phyloP scores from a whole-genome alignment of 1,140 invertebrate species.

The Mya arenaria region DNA sequence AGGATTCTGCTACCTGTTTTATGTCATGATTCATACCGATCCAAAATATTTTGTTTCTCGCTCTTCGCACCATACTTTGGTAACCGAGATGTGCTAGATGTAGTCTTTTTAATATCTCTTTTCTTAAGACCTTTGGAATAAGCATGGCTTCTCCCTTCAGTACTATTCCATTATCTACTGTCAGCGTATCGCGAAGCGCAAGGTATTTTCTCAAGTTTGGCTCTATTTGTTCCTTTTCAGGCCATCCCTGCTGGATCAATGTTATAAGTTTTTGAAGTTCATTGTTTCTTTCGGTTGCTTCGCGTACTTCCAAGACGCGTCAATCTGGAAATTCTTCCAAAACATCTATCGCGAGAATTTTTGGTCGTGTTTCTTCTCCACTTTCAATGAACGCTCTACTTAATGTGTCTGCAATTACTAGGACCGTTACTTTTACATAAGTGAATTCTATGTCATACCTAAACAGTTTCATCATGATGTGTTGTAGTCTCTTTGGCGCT shows the following conservation, averaged over 20 bases:
- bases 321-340: slow-evolving; percentile 39
- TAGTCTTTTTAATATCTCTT: slow-evolving; percentile 66
- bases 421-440: background rate
- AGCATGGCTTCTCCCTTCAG: slow-evolving; percentile 71
- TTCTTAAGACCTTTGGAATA: slow-evolving; percentile 28
- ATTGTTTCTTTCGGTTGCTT: slow-evolving; percentile 13
- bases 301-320: slow-evolving; percentile 39
- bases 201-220: background rate
- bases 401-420: slow-evolving; percentile 51
- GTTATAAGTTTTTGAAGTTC: slow-evolving; percentile 11
- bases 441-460: background rate
- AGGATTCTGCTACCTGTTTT: slow-evolving; percentile 54
- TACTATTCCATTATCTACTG: slow-evolving; percentile 56
- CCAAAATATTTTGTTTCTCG: slow-evolving; percentile 67
- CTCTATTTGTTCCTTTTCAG: background rate
- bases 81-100: slow-evolving; percentile 75
- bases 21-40: slow-evolving; percentile 64
- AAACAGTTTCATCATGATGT: slow-evolving; percentile 19
- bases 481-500: slow-evolving; percentile 37
- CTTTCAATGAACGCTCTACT: slow-evolving; percentile 43
- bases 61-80: slow-evolving; percentile 61
- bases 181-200: background rate
- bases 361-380: background rate
- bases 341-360: background rate
- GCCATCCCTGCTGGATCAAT: background rate